Conservation (phyloP, 2,888 invertebrate species). For the Pandemis heparana region DNA sequence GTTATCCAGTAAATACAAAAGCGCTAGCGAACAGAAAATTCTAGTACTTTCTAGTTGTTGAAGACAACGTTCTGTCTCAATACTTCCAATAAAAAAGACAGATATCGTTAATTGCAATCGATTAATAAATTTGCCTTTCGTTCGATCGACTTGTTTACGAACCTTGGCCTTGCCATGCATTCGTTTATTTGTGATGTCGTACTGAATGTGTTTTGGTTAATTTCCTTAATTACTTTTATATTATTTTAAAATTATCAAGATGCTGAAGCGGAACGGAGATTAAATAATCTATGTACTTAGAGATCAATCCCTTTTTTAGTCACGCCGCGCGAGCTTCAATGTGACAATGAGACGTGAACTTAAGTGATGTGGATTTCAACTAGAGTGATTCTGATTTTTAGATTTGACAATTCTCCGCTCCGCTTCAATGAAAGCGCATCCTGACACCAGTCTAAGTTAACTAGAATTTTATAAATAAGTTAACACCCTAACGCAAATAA, state of each 20-base stretch:
- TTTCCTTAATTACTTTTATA: background rate
- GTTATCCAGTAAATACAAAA: background rate
- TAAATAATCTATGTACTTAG: no score
- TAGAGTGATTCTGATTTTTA: no score
- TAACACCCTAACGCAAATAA: no score
- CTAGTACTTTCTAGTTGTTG: background rate
- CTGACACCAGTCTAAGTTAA: no score
- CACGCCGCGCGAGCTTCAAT: no score
- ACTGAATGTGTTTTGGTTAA: constrained; percentile 8
- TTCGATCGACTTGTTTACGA: constrained; percentile 20
- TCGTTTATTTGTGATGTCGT: constrained; percentile 12
- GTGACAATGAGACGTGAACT: no score
- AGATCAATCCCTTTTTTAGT: no score
- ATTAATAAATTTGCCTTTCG: background rate
- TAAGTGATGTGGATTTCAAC: no score
- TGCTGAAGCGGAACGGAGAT: no score
- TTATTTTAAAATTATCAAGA: background rate
- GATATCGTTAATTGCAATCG: background rate
- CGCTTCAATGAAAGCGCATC: no score
- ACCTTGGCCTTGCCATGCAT: constrained; percentile 35
- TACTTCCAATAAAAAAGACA: background rate
- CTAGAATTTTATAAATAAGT: no score
- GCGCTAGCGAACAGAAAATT: background rate
- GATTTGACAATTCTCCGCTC: no score
- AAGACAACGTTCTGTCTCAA: background rate